Evolutionary conservation across 2,888 invertebrate genomes (phyloP).

Genomic region (Ormyrus rosae): DNA sequence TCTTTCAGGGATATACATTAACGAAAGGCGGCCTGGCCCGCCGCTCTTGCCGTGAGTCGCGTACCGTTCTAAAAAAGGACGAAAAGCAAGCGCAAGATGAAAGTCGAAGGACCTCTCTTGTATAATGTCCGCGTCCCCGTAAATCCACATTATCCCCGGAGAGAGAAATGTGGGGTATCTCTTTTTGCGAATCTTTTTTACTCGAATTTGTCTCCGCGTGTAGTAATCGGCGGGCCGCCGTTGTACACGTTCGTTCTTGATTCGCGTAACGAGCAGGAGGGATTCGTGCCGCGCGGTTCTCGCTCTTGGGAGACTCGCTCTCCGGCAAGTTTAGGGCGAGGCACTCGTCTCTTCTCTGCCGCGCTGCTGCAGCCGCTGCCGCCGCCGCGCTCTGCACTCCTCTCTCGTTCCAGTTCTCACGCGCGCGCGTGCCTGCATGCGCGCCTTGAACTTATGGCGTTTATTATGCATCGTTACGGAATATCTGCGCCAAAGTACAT

Average conservation of each 20-base stretch:
- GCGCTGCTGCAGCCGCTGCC: neutral
- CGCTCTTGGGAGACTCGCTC: neutral
- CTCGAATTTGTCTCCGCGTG: no score
- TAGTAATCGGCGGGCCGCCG: no score
- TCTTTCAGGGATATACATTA: neutral
- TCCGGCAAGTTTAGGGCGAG: constrained; percentile 43
- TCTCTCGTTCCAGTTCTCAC: constrained; percentile 72
- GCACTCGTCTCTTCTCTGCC: constrained; percentile 63
- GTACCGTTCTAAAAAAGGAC: constrained; percentile 39
- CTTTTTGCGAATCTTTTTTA: no score
- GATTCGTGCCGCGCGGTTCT: neutral
- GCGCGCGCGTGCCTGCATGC: constrained; percentile 58
- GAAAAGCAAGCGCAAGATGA: constrained; percentile 44
- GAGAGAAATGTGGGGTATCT: no score
- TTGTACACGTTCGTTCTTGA: no score
- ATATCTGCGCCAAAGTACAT: constrained; percentile 50
- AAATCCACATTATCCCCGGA: constrained; percentile 5
- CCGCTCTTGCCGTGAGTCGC: constrained; percentile 18
- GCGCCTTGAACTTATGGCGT: constrained; percentile 64
- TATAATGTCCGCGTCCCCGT: constrained; percentile 15
- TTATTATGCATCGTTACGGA: constrained; percentile 66
- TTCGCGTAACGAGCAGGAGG: no score
- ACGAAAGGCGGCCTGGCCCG: constrained; percentile 5
- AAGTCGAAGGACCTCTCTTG: neutral
- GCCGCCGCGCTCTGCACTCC: constrained; percentile 45